Percentiles rank a stretch among this genome's conserved stretches.
These are phyloP conservation scores for Dendrophyllia cribrosa DNA, from an alignment of 64 coral and sea anemone species.

Conservation along the genomic window DNA sequence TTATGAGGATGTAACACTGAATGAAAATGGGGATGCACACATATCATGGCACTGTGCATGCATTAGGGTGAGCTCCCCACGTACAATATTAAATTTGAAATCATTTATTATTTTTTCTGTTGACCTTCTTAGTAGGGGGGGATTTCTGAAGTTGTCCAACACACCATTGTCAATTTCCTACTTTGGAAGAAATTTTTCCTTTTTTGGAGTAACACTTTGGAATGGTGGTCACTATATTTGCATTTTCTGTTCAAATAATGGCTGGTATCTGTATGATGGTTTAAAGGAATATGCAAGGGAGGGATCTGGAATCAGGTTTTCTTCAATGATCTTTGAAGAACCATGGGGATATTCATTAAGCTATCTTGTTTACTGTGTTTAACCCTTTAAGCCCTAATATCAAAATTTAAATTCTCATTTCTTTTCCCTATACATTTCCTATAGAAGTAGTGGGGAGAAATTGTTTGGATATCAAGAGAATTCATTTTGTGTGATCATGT, in stretches of 20 bases:
- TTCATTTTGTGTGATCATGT: no score
- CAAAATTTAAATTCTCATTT: no score
- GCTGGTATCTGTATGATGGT: slow-evolving; percentile 83
- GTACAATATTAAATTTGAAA: slow-evolving; percentile 52
- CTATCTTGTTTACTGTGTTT: slow-evolving; percentile 64
- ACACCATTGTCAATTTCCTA: slow-evolving; percentile 61
- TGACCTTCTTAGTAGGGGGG: slow-evolving; percentile 73
- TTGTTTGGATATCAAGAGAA: no score
- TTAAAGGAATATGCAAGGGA: slow-evolving; percentile 59
- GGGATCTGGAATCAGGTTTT: slow-evolving; percentile 69
- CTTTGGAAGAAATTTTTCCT: slow-evolving; percentile 24
- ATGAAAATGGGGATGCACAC: slow-evolving; percentile 40
- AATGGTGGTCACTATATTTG: slow-evolving; percentile 77
- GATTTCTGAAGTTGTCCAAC: slow-evolving; percentile 60
- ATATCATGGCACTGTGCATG: slow-evolving; percentile 59
- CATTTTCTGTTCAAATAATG: slow-evolving; percentile 56
- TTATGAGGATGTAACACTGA: slow-evolving; percentile 55
- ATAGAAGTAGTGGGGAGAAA: no score
- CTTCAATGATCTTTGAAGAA: slow-evolving; percentile 59
- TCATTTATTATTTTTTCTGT: slow-evolving; percentile 27
- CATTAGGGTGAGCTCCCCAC: background rate
- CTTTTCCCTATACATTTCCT: no score
- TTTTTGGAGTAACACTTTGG: slow-evolving; percentile 69
- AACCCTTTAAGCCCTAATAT: no score
- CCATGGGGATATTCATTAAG: slow-evolving; percentile 65